These are phyloP conservation scores for Pristionchus fissidentatus DNA, from an alignment of 2,888 invertebrate species.

Conservation along the genomic window DNA sequence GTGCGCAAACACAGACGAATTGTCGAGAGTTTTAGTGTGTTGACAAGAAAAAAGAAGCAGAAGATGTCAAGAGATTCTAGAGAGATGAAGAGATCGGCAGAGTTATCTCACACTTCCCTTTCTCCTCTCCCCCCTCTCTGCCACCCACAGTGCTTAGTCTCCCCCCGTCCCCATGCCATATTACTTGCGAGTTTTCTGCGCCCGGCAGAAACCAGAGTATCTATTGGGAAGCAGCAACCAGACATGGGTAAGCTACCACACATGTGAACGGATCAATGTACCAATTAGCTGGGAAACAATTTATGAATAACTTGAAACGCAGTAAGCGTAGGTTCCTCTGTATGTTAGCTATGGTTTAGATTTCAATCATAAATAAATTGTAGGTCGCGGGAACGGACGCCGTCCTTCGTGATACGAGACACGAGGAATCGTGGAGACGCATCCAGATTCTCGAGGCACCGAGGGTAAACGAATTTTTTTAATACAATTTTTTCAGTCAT, in stretches of 20 bases:
- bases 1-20: background rate
- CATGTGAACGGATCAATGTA: too few relatives aligned
- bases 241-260: too few relatives aligned
- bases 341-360: too few relatives aligned
- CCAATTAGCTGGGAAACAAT: background rate
- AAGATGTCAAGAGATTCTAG: too few relatives aligned
- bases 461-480: constrained; percentile 47
- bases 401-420: constrained; percentile 87
- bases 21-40: background rate
- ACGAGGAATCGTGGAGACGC: constrained; percentile 91
- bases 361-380: too few relatives aligned
- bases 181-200: constrained; percentile 41
- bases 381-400: constrained; percentile 70
- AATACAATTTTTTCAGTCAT: constrained; percentile 21
- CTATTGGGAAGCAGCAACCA: background rate
- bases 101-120: too few relatives aligned
- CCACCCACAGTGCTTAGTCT: background rate
- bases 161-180: background rate
- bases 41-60: background rate
- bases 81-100: background rate
- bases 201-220: constrained; percentile 30
- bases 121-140: too few relatives aligned
- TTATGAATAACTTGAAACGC: too few relatives aligned
- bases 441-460: constrained; percentile 86
- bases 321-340: too few relatives aligned